Evolutionary conservation across 2,113 vertebrate genomes (phyloP).

Genomic region (Embiotoca jacksoni): DNA sequence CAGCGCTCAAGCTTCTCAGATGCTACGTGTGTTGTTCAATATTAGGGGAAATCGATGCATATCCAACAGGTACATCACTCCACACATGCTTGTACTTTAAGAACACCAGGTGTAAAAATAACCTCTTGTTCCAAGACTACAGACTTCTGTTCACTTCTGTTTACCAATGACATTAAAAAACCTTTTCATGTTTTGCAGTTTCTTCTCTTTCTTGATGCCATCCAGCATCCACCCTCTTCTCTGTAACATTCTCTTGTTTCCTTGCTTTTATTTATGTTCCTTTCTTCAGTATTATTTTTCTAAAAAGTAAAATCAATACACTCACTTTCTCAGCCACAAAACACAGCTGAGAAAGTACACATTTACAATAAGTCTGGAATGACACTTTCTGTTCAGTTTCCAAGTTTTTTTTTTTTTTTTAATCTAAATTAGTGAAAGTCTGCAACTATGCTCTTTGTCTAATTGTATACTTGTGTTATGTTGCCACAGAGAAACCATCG

Average conservation of each 20-base stretch:
- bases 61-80: constrained; percentile 58
- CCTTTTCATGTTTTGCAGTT: constrained; percentile 66
- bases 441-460: constrained; percentile 29
- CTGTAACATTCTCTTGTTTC: constrained; percentile 62
- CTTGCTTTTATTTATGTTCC: constrained; percentile 72
- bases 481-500: constrained; percentile 48
- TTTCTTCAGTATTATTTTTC: constrained; percentile 72
- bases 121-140: constrained; percentile 9
- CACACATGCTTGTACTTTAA: constrained; percentile 10
- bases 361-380: constrained; percentile 52
- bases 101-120: constrained; percentile 49
- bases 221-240: constrained; percentile 38
- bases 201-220: constrained; percentile 33
- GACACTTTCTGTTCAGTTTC: constrained; percentile 48
- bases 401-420: constrained; percentile 7
- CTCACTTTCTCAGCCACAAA: constrained; percentile 56
- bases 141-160: constrained; percentile 36
- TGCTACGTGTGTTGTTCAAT: constrained; percentile 64
- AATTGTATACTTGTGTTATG: constrained; percentile 61
- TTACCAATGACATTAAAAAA: constrained; percentile 62
- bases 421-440: constrained; percentile 9
- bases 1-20: constrained; percentile 49
- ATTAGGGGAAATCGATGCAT: constrained; percentile 71
- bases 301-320: constrained; percentile 79
- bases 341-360: constrained; percentile 66